A percentile compares a stretch with the other conserved stretches of the same genome.
Conservation (phyloP, 2,113 vertebrate species). For the Planiliza haematocheilus region DNA sequence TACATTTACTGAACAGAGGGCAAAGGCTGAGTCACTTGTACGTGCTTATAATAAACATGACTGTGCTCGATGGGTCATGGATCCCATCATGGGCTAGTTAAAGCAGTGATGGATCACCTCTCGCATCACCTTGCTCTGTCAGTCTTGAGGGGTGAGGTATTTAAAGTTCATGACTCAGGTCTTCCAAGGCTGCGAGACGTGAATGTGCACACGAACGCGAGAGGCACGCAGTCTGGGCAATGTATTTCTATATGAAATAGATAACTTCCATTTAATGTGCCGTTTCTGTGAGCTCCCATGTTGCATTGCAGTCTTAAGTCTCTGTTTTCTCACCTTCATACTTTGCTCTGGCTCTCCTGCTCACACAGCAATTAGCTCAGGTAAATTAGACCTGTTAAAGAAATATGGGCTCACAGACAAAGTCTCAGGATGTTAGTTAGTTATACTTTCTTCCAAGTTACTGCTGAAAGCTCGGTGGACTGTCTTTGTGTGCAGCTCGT, state of each 20-base stretch:
- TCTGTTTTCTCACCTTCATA: conserved; percentile 34
- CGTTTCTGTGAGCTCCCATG: conserved; percentile 27
- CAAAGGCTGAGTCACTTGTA: conserved; percentile 73
- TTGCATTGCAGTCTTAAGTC: conserved; percentile 29
- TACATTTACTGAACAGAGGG: conserved; percentile 45
- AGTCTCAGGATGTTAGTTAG: conserved; percentile 33
- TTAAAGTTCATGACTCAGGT: conserved; percentile 44
- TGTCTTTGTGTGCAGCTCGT: conserved; percentile 2
- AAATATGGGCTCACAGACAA: conserved; percentile 52
- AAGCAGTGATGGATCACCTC: conserved; percentile 68
- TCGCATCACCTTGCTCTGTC: conserved; percentile 50
- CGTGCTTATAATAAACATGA: conserved; percentile 73
- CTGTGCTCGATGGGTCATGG: conserved; percentile 63
- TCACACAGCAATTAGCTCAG: conserved; percentile 65
- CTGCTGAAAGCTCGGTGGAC: conserved; percentile 18
- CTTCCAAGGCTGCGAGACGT: conserved; percentile 18
- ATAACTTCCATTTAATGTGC: conserved; percentile 21
- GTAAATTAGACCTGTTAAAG: conserved; percentile 61
- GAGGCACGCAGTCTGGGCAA: background rate
- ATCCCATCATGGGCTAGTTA: conserved; percentile 65
- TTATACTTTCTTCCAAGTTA: conserved; percentile 36
- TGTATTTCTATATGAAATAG: conserved; percentile 17
- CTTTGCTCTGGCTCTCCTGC: conserved; percentile 24
- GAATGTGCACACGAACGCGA: background rate
- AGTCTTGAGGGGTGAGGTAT: conserved; percentile 22